phyloP scores from a whole-genome alignment of 2,113 vertebrate genomes.

The Seriola rivoliana region DNA sequence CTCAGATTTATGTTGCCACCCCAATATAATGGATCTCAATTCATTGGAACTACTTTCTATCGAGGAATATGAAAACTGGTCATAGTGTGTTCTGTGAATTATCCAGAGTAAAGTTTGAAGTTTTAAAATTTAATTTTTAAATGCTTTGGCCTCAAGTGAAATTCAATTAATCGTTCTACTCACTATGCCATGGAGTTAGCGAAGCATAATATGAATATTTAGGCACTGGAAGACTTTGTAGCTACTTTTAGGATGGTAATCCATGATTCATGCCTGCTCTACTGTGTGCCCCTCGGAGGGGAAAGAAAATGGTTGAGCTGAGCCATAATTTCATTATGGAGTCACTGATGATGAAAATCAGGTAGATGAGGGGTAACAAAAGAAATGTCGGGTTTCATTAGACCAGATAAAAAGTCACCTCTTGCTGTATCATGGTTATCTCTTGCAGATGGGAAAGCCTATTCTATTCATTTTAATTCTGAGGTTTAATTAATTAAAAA shows the following conservation, averaged over 20 bases:
- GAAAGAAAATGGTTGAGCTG: conserved; percentile 24
- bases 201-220: conserved; percentile 25
- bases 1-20: too few species aligned
- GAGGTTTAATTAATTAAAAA: conserved; percentile 6
- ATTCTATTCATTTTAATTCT: conserved; percentile 13
- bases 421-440: conserved; percentile 7
- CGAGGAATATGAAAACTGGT: too few species aligned
- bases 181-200: neutral
- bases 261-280: conserved; percentile 56
- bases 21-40: too few species aligned
- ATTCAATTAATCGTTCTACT: neutral
- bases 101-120: too few species aligned
- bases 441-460: conserved; percentile 22
- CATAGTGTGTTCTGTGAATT: too few species aligned
- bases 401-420: conserved; percentile 28
- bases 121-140: too few species aligned
- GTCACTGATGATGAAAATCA: conserved; percentile 38
- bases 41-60: too few species aligned
- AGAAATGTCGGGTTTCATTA: conserved; percentile 36
- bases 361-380: conserved; percentile 33
- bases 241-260: conserved; percentile 61
- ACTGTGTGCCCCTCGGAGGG: conserved; percentile 26
- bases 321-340: conserved; percentile 57
- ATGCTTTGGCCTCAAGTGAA: neutral
- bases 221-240: conserved; percentile 11